Evolutionary conservation across 1,140 invertebrate genomes (phyloP), one percentile per base, ranked within the genome.

Genomic region (Samia ricini): DNA sequence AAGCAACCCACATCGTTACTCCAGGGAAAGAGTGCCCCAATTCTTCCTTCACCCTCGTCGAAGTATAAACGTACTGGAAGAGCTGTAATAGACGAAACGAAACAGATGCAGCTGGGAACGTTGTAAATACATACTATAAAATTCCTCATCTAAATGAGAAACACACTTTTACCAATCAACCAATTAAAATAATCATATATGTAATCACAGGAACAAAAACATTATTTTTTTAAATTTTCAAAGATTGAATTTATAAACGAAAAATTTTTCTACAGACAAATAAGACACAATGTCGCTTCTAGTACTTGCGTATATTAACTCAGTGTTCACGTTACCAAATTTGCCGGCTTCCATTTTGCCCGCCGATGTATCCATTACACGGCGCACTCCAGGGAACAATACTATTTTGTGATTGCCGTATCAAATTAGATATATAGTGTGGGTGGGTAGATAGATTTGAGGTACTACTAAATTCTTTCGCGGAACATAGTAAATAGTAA

Each of bases 371-470:
- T 52, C 29, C 48, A 64, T 60, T 64, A 56, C 21, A 10, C 26
- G 29, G 18, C 50, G 50, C 50, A 21, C 58, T 50, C 63, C 26
- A 19, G 58, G 58, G 58, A 56, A 10, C 22, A 8, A 55, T 42
- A 52, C 62, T 59, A 18, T 55, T 64, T 59, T 21, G 22, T 59
- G 62, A 64, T 55, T 64, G 55, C 19, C 18, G 18, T 42, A 12
- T 15, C 15, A 15, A 63, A 51, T 63, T 63, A 63, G 33, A 42
- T 42, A 15, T 10, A 42, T 42, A 42, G 12, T 4, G 33, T 42
- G n/a, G 33, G 12, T 42, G n/a, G 33, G 4, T 50, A 33, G 15
- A 24, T 42, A 55, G 6, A n/a, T 36, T 21, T 21, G 18, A 5
- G 19, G 2, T 55, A 24, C 52, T 2, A 49, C 20, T 24, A 15